Evolutionary conservation across 2,888 invertebrate species (phyloP), one percentile per base, ranked within the genome.

Genomic region (Apantesis nais): DNA sequence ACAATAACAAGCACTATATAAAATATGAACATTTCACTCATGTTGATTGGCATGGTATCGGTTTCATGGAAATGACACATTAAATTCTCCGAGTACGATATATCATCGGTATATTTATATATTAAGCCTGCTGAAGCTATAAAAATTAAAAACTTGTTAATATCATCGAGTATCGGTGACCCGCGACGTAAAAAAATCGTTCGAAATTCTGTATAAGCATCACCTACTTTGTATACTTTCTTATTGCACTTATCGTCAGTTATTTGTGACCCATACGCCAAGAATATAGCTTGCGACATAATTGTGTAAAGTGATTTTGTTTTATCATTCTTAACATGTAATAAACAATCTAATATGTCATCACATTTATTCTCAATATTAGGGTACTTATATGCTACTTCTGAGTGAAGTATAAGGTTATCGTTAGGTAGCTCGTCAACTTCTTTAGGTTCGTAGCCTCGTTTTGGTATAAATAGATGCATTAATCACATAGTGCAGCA

Each of bases 401-500:
- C 74, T 9, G n/a, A 31, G 37, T 72, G 65, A 14, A 80, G 37
- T 12, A 79, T 3, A 2, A 81, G 71, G 4, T 31, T 62, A 66
- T 75, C 76, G 14, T 66, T 44, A 0, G 66, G 66, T 34, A 85
- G 72, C 39, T 86, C 85, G 0, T 75, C 41, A 16, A 68, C 12
- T 5, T 63, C 60, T 8, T 78, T 77, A 11, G 79, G 76, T 72
- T 87, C 84, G 37, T 78, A 76, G 37, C 60, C 80, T 66, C 81
- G 80, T 31, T 82, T 48, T 1, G 88, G 88, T 37, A 25, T 61
- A 76, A 67, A 89, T 75, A 25, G 75, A 80, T 4, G 85, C 85
- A 68, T 88, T 85, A 41, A 85, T 74, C 44, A 79, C 76, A 67
- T 78, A 84, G 4, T 87, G 85, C 62, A 87, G 61, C 37, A 87